Percentiles rank a stretch among this genome's conserved stretches.
phyloP scores from a whole-genome alignment of 2,797 vertebrate genomes.

The Coluber constrictor region DNA sequence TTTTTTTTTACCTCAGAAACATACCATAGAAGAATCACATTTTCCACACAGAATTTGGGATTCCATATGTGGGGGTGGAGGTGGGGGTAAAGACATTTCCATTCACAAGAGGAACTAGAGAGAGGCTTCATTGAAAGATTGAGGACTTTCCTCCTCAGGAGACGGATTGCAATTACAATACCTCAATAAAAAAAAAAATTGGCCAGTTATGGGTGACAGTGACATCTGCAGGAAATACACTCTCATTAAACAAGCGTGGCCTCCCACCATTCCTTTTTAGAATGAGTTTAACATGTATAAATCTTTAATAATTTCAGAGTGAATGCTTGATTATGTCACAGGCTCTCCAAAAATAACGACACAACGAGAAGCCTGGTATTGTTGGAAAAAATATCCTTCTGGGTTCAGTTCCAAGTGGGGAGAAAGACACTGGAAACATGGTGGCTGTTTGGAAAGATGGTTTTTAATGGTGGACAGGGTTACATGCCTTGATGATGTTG shows the following conservation, averaged over 20 bases:
- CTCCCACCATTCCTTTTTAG: background rate
- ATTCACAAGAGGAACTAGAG: background rate
- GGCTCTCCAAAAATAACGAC: background rate
- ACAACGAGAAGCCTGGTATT: no score
- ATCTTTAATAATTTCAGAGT: background rate
- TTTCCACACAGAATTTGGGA: background rate
- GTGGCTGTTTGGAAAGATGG: no score
- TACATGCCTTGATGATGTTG: no score
- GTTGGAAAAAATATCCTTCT: no score
- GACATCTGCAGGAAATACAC: slow-evolving; percentile 26
- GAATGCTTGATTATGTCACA: background rate
- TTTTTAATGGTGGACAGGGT: no score
- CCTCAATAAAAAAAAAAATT: no score
- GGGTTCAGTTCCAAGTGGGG: no score
- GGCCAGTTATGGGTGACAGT: slow-evolving; percentile 1
- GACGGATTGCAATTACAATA: background rate
- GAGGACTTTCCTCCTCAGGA: background rate
- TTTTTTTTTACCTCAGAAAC: background rate
- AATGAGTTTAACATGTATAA: background rate
- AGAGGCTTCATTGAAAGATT: background rate
- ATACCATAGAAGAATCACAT: background rate
- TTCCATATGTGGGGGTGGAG: background rate
- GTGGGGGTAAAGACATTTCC: background rate
- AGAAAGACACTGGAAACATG: no score
- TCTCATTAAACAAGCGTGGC: background rate